Base-by-base conservation (phyloP, 2,888 invertebrate genomes). In the Zygogramma bicolorata region DNA sequence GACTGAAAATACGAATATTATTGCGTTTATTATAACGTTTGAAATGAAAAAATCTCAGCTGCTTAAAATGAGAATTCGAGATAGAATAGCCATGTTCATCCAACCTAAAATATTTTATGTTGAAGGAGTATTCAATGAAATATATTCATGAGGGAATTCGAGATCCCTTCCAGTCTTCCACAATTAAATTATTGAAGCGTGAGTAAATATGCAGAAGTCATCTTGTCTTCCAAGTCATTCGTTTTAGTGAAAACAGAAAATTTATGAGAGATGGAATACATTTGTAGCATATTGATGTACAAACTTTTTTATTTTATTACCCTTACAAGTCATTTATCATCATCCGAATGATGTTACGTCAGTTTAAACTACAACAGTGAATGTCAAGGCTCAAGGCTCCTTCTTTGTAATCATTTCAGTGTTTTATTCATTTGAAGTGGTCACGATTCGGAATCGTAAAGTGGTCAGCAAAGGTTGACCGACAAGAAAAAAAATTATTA, bases 131-230 rank as follows among this genome's bases (percentile, higher is more conserved):
- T 38, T 13, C 22, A 18, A 3, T 20, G 18, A 7, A 46, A 57
- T 57, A 57, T 68, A 31, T 53, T 53, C 13, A 38, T 4, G 10
- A 38, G 38, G 38, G 25, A n/a, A 46, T 46, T 10, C 3, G 6
- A 4, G 27, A n/a, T 10, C 27, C 53, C 6, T 53, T 53, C 38
- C 20, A 63, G 58, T 57, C 40, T 69, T 69, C 40, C 60, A 68
- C 70, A 75, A 78, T 79, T 77, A 79, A 81, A 80, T 80, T 81
- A 75, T 77, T 79, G 81, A 71, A 65, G 77, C 80, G 80, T 79
- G 73, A 81, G 78, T 79, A 78, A 77, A 73, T 62, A 73, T 65
- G 66, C 70, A 71, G 67, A 69, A 66, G 65, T 76, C 76, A 69
- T 71, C 2, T 27, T 79, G 73, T 76, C 78, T 80, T 81, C 80